Base-by-base conservation (phyloP, 2,113 vertebrate species). In the Pungitius pungitius region DNA sequence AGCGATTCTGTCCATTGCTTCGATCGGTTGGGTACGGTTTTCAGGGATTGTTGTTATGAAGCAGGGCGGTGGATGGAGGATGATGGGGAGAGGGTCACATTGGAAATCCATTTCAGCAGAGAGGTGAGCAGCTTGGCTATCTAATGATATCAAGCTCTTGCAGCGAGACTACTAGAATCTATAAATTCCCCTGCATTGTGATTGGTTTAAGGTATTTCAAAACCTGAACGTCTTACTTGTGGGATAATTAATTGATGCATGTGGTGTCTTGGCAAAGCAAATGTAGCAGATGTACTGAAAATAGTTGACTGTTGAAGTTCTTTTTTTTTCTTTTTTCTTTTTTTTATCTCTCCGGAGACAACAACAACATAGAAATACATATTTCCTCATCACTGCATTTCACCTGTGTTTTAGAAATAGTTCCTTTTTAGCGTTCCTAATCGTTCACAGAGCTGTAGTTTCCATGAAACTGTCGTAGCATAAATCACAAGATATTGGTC, bases 391-490 rank as follows among this genome's bases (percentile, higher is more conserved):
- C 56, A n/a, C 35, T 69, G 22, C 27, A 56, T 72, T 59, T 30
- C 63, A 49, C 18, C 40, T 75, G 52, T 80, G 12, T 71, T 55
- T 68, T 79, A 82, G 60, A 77, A 80, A 80, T 81, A 56, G 63
- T 68, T 83, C 79, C 59, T 57, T 24, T 22, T 83, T 83, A 82
- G 61, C 69, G 8, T 77, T 81, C 73, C 71, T 71, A 62, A 75
- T 85, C 62, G 65, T 84, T 75, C 81, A 73, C 75, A 55, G 85
- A 84, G 67, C 81, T 81, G 81, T 93, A 93, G 92, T 93, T 94
- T 94, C 92, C 87, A 87, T 93, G 92, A 94, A 93, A 93, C 91
- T 88, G 89, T 88, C 42, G 27, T 83, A 54, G 70, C 68, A 75
- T 75, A 39, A 78, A 86, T 58, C 70, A 64, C 73, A 67, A 71